Evolutionary conservation across 2,888 invertebrate species (phyloP).

Genomic region (Amphipyra berbera): DNA sequence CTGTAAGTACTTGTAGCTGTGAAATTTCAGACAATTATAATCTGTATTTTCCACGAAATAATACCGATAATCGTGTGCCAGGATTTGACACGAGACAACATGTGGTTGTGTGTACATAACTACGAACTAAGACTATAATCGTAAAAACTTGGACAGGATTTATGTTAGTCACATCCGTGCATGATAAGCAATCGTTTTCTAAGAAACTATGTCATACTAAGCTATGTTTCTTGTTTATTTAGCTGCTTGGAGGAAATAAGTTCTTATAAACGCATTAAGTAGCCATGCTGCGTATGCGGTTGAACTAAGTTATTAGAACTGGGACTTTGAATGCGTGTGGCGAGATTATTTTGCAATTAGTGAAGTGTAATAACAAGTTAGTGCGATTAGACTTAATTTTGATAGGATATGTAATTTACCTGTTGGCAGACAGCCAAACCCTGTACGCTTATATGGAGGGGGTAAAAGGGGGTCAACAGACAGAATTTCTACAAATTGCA

Average conservation of each 20-base stretch:
- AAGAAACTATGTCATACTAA: slow-evolving; percentile 66
- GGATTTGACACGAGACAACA: slow-evolving; percentile 28
- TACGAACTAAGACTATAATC: slow-evolving; percentile 46
- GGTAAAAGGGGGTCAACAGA: too few species aligned
- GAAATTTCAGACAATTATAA: slow-evolving; percentile 7
- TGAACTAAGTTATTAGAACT: slow-evolving; percentile 47
- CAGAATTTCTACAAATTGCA: too few species aligned
- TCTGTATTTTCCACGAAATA: slow-evolving; percentile 18
- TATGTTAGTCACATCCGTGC: slow-evolving; percentile 72
- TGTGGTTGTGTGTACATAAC: slow-evolving; percentile 37
- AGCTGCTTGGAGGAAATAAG: slow-evolving; percentile 59
- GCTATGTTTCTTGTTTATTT: slow-evolving; percentile 52
- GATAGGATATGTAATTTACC: too few species aligned
- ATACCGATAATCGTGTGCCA: slow-evolving; percentile 14
- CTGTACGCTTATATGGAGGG: too few species aligned
- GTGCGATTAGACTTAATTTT: too few species aligned
- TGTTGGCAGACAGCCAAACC: too few species aligned
- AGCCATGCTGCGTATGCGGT: slow-evolving; percentile 26
- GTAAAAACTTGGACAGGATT: slow-evolving; percentile 64
- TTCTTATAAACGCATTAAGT: slow-evolving; percentile 61
- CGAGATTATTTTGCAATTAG: slow-evolving; percentile 41
- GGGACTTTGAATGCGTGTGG: slow-evolving; percentile 25
- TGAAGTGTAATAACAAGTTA: neutral
- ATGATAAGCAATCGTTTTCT: slow-evolving; percentile 71
- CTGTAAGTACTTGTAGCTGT: slow-evolving; percentile 18